Evolutionary conservation across 1,140 invertebrate genomes (phyloP), one percentile per base, ranked within the genome.

Genomic region (Diorhabda sublineata): DNA sequence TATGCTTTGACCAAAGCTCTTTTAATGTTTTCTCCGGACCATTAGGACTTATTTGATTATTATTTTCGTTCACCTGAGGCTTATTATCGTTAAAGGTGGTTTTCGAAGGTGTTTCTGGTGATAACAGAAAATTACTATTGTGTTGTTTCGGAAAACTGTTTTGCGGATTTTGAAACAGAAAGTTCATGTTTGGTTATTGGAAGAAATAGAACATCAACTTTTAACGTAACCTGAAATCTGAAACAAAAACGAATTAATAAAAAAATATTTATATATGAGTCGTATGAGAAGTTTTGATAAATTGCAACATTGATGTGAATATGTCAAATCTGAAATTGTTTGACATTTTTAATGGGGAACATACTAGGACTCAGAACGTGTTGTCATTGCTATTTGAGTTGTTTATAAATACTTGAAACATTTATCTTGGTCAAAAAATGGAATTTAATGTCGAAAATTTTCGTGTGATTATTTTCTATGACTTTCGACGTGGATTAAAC

Each of bases 1-100:
- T 76, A 56, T 74, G 72, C 52, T 71, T 70, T 3, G 75, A 73
- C 75, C 75, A 76, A 3, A 76, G 70, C 62, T 75, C 69, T 44
- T 70, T 56, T 8, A 73, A 64, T 42, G 65, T 66, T 43, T 60
- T 67, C 45, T 66, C 64, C 4, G 44, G 57, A 43, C 65, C 65
- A 67, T 67, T 67, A 2, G 65, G 57, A 45, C 65, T 66, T 43
- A 67, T 61, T 43, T 71, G 61, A 45, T 68, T 71, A 60, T 68
- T 73, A 67, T 63, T 71, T 70, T 68, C 64, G 41, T 59, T 69
- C 45, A 68, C 65, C 66, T 61, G 63, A 42, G 61, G 42, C 45
- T 59, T 42, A 9, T 45, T 67, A 56, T 60, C 58, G 45, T 47
- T 56, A 52, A 52, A 69, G 6, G 65, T 42, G 70, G 64, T 61